Evolutionary conservation across 2,888 invertebrate species (phyloP).

Genomic region (Drosophila pseudotalamancana): DNA sequence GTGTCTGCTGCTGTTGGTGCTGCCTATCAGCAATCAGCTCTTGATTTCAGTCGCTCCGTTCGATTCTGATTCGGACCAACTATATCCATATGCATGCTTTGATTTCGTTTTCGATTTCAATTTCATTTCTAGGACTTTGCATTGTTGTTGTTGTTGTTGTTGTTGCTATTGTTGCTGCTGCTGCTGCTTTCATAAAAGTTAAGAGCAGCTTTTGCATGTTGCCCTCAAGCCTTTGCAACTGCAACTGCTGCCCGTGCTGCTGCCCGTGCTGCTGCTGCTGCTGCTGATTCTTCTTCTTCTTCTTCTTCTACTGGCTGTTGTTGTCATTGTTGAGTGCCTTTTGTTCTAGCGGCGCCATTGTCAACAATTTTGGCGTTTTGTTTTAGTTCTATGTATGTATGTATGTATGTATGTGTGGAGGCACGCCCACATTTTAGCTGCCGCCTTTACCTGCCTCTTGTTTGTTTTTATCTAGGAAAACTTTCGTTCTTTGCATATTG

Average conservation of each 20-base stretch:
- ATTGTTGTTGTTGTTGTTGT: slow-evolving; percentile 13
- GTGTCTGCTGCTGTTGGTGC: background rate
- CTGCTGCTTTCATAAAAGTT: slow-evolving; percentile 46
- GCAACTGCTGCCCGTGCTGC: slow-evolving; percentile 8
- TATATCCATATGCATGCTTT: slow-evolving; percentile 73
- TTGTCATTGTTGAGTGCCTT: slow-evolving; percentile 36
- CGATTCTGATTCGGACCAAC: slow-evolving; percentile 19
- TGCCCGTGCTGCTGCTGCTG: slow-evolving; percentile 9
- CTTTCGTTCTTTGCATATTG: slow-evolving; percentile 50
- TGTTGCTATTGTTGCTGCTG: slow-evolving; percentile 14
- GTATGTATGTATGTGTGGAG: background rate
- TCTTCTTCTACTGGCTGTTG: too few relatives aligned
- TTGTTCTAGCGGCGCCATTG: slow-evolving; percentile 50
- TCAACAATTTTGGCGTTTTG: slow-evolving; percentile 51
- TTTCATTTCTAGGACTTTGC: slow-evolving; percentile 68
- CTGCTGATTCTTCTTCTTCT: slow-evolving; percentile 8
- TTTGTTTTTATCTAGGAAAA: slow-evolving; percentile 59
- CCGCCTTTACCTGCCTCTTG: background rate
- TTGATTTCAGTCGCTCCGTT: slow-evolving; percentile 31
- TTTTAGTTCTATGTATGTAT: slow-evolving; percentile 8
- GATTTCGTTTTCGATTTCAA: slow-evolving; percentile 79
- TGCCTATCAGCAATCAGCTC: slow-evolving; percentile 16
- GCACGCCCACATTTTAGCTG: slow-evolving; percentile 41
- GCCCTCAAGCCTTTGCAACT: slow-evolving; percentile 28
- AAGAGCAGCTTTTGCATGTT: slow-evolving; percentile 51